phyloP scores from a whole-genome alignment of 2,113 vertebrate genomes.

The Amia ocellicauda region DNA sequence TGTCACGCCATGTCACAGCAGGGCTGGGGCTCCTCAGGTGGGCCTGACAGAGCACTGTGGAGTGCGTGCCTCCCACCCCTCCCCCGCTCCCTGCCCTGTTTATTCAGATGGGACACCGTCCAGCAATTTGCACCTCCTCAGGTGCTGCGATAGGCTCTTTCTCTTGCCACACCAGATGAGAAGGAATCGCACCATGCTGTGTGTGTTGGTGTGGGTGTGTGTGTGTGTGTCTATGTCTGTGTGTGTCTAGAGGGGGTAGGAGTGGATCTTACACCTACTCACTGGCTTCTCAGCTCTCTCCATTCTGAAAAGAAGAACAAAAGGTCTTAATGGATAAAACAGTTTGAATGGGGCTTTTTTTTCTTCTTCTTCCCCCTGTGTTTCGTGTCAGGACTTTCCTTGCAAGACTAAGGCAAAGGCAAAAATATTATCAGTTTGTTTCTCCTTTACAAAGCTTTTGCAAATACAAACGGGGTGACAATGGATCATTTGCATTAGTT shows the following conservation, averaged over 20 bases:
- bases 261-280: neutral
- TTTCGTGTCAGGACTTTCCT: no score
- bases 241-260: no score
- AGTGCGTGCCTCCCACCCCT: neutral
- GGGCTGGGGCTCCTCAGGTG: neutral
- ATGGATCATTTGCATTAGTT: no score
- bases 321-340: no score
- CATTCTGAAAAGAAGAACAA: neutral
- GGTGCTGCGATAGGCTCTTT: neutral
- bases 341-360: no score
- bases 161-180: neutral
- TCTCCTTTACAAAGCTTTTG: no score
- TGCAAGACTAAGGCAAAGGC: no score
- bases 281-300: neutral
- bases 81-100: no score
- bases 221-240: neutral
- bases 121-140: neutral
- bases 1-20: neutral
- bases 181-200: neutral
- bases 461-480: no score
- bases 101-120: neutral
- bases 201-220: neutral
- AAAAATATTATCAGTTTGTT: no score
- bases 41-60: neutral
- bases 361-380: no score